Evolutionary conservation across 2,113 vertebrate genomes (phyloP), one percentile per base, ranked within the genome.

Genomic region (Pongo abelii): DNA sequence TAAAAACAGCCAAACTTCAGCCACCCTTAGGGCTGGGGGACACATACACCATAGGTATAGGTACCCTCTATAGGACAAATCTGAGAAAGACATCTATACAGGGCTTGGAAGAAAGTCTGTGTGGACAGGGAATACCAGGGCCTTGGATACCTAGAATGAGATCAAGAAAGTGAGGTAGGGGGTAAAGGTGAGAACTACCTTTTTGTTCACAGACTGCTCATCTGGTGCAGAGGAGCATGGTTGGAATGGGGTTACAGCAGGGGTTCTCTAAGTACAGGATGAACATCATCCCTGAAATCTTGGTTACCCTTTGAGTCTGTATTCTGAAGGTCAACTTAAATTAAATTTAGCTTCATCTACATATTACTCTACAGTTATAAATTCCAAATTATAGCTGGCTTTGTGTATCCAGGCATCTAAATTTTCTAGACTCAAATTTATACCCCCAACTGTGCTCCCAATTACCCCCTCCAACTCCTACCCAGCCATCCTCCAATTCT

Each of bases 391-490:
- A 43, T 17, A 8, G 61, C 13, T 8, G 7, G 40, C 38, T 84
- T 80, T 77, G 30, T 22, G 16, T 25, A 52, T 10, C 78, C 64
- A 93, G n/a, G 87, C 48, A 80, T 46, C 12, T 30, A 85, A 12
- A 85, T 74, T 35, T 74, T 64, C 67, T 59, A 5, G 59, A 69
- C 16, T 57, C 69, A 75, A 89, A 90, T 64, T n/a, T 72, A 52
- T 50, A 23, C 61, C 32, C 52, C 23, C 14, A 69, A 0, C 9
- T 86, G 1, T 74, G 5, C 25, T 75, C 18, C 48, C 17, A 13
- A 3, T 70, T 2, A 64, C 9, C 13, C 1, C 16, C 6, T 5
- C 1, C 0, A 52, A 30, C 2, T 50, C 27, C 48, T 23, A 11
- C 50, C 59, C 14, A 50, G 17, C 9, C 61, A 9, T 20, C 35